These are phyloP conservation scores for Zaprionus ghesquierei DNA, from an alignment of 1,140 invertebrate genomes.

Conservation along the genomic window DNA sequence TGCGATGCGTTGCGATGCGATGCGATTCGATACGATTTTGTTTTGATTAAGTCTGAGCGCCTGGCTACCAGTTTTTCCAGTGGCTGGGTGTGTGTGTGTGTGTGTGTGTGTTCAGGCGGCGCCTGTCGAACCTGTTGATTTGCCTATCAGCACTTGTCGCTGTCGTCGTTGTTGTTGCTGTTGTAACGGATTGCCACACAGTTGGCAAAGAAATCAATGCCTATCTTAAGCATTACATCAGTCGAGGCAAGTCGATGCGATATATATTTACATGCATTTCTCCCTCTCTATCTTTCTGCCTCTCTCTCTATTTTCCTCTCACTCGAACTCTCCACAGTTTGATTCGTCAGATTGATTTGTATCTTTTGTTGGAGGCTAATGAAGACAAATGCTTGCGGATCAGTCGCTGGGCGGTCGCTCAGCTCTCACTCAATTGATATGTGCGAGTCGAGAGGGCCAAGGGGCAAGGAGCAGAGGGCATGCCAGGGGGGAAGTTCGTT, in stretches of 20 bases:
- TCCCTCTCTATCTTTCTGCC: neutral
- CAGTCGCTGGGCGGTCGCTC: conserved; percentile 58
- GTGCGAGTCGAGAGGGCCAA: neutral
- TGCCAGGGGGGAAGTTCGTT: conserved; percentile 20
- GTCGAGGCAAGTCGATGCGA: conserved; percentile 22
- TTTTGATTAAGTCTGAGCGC: conserved; percentile 60
- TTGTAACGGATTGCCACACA: conserved; percentile 48
- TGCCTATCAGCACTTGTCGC: conserved; percentile 59
- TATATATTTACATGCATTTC: conserved; percentile 48
- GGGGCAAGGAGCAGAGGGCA: too few relatives aligned
- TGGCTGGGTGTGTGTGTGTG: too few relatives aligned
- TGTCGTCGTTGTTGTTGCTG: conserved; percentile 34
- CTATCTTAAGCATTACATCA: conserved; percentile 68
- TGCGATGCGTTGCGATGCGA: neutral
- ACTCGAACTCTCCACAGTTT: neutral
- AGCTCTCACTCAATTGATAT: conserved; percentile 51
- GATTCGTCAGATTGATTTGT: conserved; percentile 65
- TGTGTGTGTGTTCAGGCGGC: conserved; percentile 49
- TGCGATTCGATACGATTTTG: conserved; percentile 47
- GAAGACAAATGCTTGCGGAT: conserved; percentile 63
- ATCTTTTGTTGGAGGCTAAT: conserved; percentile 55
- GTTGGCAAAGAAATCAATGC: conserved; percentile 64
- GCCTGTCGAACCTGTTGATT: conserved; percentile 73
- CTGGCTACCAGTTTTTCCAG: conserved; percentile 61
- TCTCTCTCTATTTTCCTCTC: neutral